Conservation (phyloP, 2,113 vertebrate species). For the Numenius arquata region DNA sequence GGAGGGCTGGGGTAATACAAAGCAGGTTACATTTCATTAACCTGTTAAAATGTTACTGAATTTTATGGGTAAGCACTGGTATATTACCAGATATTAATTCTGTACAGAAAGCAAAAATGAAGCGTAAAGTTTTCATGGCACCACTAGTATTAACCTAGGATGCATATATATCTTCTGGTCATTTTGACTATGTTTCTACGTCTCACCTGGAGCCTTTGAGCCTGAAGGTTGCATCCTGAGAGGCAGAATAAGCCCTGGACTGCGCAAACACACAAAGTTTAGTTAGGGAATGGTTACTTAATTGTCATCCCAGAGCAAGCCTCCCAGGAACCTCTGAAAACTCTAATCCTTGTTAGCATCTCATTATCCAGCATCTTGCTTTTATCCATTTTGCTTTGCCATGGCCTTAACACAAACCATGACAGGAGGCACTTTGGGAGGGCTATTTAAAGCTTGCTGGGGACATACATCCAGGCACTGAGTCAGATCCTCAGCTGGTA, state of each 20-base stretch:
- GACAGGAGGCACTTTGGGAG: background rate
- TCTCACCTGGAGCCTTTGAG: background rate
- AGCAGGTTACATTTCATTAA: background rate
- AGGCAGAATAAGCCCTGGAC: background rate
- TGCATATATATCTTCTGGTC: background rate
- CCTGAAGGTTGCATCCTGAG: background rate
- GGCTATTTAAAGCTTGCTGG: background rate
- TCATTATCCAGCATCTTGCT: conserved; percentile 4
- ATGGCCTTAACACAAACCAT: background rate
- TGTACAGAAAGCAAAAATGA: background rate
- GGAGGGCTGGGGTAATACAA: background rate
- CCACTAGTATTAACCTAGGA: background rate
- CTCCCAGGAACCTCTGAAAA: background rate
- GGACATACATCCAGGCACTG: background rate
- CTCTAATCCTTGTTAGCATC: background rate
- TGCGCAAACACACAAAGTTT: background rate
- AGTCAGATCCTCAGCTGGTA: background rate
- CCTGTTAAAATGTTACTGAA: background rate
- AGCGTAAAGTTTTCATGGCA: background rate
- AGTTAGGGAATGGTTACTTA: background rate
- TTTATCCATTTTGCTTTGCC: background rate
- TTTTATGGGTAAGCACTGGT: background rate
- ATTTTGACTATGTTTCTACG: background rate
- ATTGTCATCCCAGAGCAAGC: background rate
- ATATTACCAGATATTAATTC: background rate